Base-by-base conservation (phyloP, 92 coral and sea anemone genomes). In the Palythoa heliodiscus region DNA sequence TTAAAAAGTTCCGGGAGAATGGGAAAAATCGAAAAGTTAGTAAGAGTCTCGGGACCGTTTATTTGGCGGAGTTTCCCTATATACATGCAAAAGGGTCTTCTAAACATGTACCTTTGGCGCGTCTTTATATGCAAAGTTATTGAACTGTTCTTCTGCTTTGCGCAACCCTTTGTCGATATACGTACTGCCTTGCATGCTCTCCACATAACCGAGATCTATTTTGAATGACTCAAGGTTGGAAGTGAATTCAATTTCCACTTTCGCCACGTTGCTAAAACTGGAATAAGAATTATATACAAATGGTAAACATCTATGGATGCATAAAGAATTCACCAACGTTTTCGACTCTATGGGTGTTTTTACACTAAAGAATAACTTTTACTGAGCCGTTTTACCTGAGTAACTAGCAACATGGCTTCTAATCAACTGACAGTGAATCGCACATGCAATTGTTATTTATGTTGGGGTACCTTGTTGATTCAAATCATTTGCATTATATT, bases 101-200 rank as follows among this genome's bases (percentile, higher is more conserved):
- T 29, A 29, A 29, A 29, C 35, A 29, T 29, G 19, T 58, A 71
- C 76, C 76, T 71, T 71, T 6, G 76, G 76, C 11, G 50, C 43
- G 2, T 47, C 53, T 71, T 38, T 16, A 71, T 35, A 39, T 53
- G 80, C 80, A 53, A 23, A 9, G 12, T 23, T 11, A 16, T 16
- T 17, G 43, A 53, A 75, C 35, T 22, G 40, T 52, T n/a, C 11
- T 38, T 52, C 80, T 35, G 38, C 60, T 20, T 40, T 16, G 12
- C 80, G 60, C 66, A 75, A 52, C 5, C 80, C 80, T 16, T 52
- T 75, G 17, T 75, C 80, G 23, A 75, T 75, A 23, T 9, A 75
- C 3, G 67, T 75, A 11, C 19, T 37, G 5, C 66, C 47, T 23
- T 11, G 0, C 12, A 35, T 52, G 15, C 14, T 75, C 15, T 61